phyloP scores from a whole-genome alignment of 2,113 vertebrate species.

The Cryptomyrus ogoouensis region DNA sequence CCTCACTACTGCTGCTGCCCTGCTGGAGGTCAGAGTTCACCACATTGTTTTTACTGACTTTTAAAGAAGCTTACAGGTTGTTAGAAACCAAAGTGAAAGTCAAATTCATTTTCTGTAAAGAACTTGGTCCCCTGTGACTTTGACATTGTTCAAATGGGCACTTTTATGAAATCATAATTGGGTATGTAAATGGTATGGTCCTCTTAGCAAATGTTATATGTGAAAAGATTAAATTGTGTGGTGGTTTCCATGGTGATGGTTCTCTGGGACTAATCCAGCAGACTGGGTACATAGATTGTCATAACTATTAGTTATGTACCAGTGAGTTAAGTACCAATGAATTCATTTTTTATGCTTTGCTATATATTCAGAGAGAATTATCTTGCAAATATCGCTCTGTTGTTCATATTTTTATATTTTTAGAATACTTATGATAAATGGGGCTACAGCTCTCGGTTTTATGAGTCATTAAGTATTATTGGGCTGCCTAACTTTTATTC shows the following conservation, averaged over 20 bases:
- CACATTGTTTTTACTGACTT: neutral
- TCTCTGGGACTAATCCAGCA: neutral
- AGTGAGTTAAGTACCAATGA: neutral
- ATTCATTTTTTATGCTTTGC: neutral
- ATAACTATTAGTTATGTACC: neutral
- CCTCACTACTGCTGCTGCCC: conserved; percentile 66
- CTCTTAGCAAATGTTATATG: neutral
- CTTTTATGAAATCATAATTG: neutral
- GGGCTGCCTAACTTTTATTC: neutral
- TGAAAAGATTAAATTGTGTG: neutral
- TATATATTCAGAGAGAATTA: neutral
- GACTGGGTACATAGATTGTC: neutral
- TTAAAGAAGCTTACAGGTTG: neutral
- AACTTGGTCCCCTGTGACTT: neutral
- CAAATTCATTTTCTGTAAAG: neutral
- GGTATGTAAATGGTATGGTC: neutral
- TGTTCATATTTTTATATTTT: neutral
- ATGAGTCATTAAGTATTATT: neutral
- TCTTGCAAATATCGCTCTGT: neutral
- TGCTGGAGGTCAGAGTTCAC: conserved; percentile 76
- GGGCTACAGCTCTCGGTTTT: neutral
- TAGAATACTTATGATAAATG: neutral
- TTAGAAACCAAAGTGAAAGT: neutral
- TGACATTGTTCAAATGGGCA: neutral
- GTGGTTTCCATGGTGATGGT: neutral